Base-by-base conservation (phyloP, 1,140 invertebrate genomes). In the Brachionus sp. region DNA sequence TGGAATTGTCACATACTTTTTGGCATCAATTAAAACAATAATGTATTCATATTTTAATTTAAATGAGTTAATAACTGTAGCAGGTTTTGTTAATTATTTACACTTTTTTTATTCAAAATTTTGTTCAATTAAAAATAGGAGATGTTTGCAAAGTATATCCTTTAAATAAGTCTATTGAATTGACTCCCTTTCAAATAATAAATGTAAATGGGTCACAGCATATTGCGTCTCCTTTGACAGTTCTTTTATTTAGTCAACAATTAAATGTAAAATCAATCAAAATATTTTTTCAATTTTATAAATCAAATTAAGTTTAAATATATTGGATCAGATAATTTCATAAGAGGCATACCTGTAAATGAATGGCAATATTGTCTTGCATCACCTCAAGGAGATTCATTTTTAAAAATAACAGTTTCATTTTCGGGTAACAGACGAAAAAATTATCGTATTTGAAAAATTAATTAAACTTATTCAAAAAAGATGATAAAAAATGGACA, bases 121-220 rank as follows among this genome's bases (percentile, higher is more conserved):
- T 42, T 6, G n/a, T 46, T 46, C 6, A 23, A 29, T 19, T 5
- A 2, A 12, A 44, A 44, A 78, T 57, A 78, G 77, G 62, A 10
- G 77, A 80, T 37, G 57, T 25, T 16, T 80, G 77, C n/a, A 80
- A 80, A 66, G 77, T 66, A 29, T 80, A 33, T 25, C 25, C 19
- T 19, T 19, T 80, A 66, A 80, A 80, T 13, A 53, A 37, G 13
- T 62, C 50, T 3, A 33, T 29, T 57, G 16, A 12, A 16, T 66
- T 80, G 16, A 80, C 46, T 25, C 77, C 77, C 1, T 80, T 80
- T 80, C 33, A 80, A 80, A 37, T 80, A n/a, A 62, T 44, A 25
- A 39, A 80, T 35, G 7, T 62, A 13, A 80, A 80, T 66, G 77
- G 62, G 2, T 19, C n/a, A 16, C 16, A 64, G 9, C 77, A 80